Conservation (phyloP, 2,113 vertebrate genomes). For the Oryzias javanicus region DNA sequence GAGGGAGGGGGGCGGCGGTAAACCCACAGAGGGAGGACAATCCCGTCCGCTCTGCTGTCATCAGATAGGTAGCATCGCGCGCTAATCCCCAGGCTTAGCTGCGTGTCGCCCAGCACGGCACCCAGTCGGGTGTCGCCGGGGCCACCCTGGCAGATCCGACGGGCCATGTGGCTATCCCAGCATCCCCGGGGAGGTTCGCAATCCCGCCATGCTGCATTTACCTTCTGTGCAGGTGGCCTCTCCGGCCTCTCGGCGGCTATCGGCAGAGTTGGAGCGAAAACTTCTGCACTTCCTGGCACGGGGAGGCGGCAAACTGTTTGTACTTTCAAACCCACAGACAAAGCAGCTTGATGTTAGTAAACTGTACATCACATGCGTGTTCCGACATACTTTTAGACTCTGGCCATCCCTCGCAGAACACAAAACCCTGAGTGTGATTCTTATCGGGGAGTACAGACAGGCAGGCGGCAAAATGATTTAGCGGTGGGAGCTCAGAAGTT, state of each 20-base stretch:
- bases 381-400: constrained; percentile 40
- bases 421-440: constrained; percentile 41
- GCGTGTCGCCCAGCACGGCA: constrained; percentile 52
- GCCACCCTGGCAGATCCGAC: constrained; percentile 67
- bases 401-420: constrained; percentile 31
- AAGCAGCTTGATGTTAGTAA: constrained; percentile 49
- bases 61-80: constrained; percentile 58
- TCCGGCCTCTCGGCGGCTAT: constrained; percentile 53
- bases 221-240: constrained; percentile 78
- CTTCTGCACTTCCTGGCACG: constrained; percentile 45
- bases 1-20: constrained; percentile 17
- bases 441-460: constrained; percentile 63
- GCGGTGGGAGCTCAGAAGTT: constrained; percentile 25
- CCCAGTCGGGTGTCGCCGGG: constrained; percentile 59
- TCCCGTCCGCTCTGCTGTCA: constrained; percentile 50
- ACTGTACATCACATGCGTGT: constrained; percentile 46
- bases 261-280: constrained; percentile 42
- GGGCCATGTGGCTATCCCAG: constrained; percentile 69
- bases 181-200: constrained; percentile 56
- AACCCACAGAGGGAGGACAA: constrained; percentile 36
- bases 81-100: constrained; percentile 67
- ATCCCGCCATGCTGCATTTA: constrained; percentile 71
- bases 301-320: constrained; percentile 43
- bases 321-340: constrained; percentile 42
- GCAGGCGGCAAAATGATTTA: constrained; percentile 39